Evolutionary conservation across 1,140 invertebrate species (phyloP), one percentile per base, ranked within the genome.

Genomic region (Ptiloglossa arizonensis): DNA sequence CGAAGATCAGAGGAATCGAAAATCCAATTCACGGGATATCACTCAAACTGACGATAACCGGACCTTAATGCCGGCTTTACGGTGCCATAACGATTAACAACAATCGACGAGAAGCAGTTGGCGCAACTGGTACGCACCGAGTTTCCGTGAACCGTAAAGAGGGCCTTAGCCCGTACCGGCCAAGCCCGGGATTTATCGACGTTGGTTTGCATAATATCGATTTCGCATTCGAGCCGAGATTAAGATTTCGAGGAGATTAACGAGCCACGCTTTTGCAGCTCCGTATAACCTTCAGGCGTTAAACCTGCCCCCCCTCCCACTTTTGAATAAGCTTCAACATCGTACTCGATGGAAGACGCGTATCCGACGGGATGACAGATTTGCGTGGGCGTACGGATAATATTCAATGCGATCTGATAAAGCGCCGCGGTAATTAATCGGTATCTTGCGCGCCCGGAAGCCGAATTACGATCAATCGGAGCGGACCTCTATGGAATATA

Each of bases 161-260:
- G 52, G 32, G 17, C 24, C 66, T 57, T 38, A 68, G 44, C 11
- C 63, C 15, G 9, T 32, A 22, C 56, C 32, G 67, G 29, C 38
- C 27, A 38, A 50, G 57, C 66, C 19, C 46, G 35, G 46, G 76
- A 87, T 87, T 87, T 87, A 86, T 66, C 72, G 80, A 38, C 50
- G 46, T 73, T 80, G 83, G 84, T 89, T 88, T 89, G 83, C 86
- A 87, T 85, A 87, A 87, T 86, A 88, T 89, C 87, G 86, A 85
- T 89, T 87, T 88, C 84, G 59, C 84, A 81, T 88, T 85, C 83
- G 87, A 84, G 64, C 80, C 59, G 80, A 87, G 87, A 89, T 89
- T 88, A 88, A 89, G 87, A 89, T 88, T 89, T 86, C 81, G 60
- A 59, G 68, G 79, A 86, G 86, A 89, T 88, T 89, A 89, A 89